These are phyloP conservation scores for Cirrhinus molitorella DNA, from an alignment of 2,797 vertebrate genomes.

Conservation along the genomic window DNA sequence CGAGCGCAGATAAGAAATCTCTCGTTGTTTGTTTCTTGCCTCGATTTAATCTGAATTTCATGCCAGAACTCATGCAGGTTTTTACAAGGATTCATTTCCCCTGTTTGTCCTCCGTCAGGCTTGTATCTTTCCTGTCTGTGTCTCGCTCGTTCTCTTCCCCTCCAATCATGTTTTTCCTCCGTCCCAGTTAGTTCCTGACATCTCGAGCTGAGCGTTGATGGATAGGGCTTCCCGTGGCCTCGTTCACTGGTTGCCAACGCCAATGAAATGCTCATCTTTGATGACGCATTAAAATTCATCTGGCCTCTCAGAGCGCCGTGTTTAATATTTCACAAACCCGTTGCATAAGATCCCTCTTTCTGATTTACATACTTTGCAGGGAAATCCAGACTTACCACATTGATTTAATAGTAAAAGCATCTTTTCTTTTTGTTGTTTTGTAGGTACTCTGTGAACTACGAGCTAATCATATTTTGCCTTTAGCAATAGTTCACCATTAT, in stretches of 20 bases:
- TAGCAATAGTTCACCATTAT: not conserved
- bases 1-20: not conserved
- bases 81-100: not conserved
- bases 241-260: not conserved
- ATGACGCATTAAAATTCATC: constrained; percentile 31
- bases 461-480: not conserved
- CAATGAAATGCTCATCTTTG: constrained; percentile 5
- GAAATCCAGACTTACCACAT: constrained; percentile 1
- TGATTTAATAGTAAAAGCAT: not conserved
- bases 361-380: not conserved
- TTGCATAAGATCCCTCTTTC: constrained; percentile 23
- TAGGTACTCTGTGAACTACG: not conserved
- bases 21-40: not conserved
- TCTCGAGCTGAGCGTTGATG: constrained; percentile 8
- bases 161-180: constrained; percentile 9
- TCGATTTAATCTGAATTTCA: not conserved
- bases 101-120: not conserved
- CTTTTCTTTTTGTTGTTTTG: not conserved
- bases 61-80: not conserved
- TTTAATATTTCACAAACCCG: constrained; percentile 17
- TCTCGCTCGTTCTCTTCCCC: not conserved
- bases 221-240: constrained; percentile 11
- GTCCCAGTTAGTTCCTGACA: not conserved
- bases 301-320: not conserved
- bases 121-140: constrained; percentile 3